These are phyloP conservation scores for Dromaius novaehollandiae DNA, from an alignment of 2,113 vertebrate genomes.

Conservation along the genomic window DNA sequence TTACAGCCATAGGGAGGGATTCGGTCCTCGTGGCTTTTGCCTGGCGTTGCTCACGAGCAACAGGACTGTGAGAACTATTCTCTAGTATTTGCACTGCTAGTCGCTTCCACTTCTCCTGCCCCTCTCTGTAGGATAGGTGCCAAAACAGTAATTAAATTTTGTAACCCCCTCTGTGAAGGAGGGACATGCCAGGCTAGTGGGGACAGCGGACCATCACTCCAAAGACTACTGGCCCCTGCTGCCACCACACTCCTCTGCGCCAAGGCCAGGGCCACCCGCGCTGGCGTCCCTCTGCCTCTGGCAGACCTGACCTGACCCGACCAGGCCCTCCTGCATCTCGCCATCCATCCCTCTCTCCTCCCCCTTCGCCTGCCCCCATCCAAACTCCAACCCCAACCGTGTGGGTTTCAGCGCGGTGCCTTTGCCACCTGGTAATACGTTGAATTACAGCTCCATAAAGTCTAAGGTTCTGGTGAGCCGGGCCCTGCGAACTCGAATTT, in stretches of 20 bases:
- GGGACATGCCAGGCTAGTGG: neutral
- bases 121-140: neutral
- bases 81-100: neutral
- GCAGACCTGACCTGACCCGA: neutral
- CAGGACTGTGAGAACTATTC: neutral
- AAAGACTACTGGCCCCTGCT: fast-evolving
- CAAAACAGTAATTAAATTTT: neutral
- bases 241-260: neutral
- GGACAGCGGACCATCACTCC: neutral
- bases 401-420: neutral
- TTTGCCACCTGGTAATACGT: neutral
- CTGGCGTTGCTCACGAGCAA: neutral
- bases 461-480: neutral
- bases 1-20: neutral
- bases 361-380: fast-evolving
- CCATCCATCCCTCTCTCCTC: neutral
- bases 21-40: neutral
- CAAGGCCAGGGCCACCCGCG: fast-evolving
- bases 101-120: neutral
- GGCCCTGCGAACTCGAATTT: neutral
- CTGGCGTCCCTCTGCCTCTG: neutral
- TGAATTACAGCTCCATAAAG: neutral
- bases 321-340: neutral
- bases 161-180: neutral
- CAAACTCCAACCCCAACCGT: fast-evolving